A percentile compares a stretch with the other conserved stretches of the same genome.
These are phyloP conservation scores for Andricus grossulariae DNA, from an alignment of 1,140 invertebrate species.

Conservation along the genomic window DNA sequence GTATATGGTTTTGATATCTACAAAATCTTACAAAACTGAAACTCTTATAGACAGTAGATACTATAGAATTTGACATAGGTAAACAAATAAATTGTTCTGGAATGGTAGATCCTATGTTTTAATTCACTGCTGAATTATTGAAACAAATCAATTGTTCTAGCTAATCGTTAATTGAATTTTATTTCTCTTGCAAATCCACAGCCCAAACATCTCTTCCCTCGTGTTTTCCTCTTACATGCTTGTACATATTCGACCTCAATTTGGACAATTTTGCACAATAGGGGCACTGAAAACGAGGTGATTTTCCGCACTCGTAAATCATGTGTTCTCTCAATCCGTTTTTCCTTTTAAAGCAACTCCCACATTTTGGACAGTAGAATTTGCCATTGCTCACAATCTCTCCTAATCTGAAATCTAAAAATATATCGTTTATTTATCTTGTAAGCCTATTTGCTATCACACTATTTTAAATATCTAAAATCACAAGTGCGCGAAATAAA, in stretches of 20 bases:
- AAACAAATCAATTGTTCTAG: no score
- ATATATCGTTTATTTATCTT: background rate
- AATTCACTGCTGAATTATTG: no score
- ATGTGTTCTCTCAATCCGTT: constrained; percentile 12
- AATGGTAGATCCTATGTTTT: no score
- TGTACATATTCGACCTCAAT: constrained; percentile 1
- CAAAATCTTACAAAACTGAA: no score
- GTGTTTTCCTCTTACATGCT: constrained; percentile 9
- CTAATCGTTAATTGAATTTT: background rate
- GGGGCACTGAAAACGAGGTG: background rate
- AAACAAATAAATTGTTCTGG: no score
- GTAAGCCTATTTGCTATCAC: no score
- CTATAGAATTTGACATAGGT: no score
- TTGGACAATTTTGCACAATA: constrained; percentile 16
- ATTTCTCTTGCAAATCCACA: background rate
- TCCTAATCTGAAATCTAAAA: constrained; percentile 16
- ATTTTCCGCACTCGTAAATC: constrained; percentile 3
- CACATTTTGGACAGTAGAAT: constrained; percentile 22
- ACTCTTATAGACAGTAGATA: no score
- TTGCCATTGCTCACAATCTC: background rate
- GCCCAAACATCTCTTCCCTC: constrained; percentile 14
- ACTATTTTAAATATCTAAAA: no score
- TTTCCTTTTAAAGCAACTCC: constrained; percentile 20
- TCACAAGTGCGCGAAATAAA: background rate
- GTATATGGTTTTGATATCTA: no score